Evolutionary conservation across 2,797 vertebrate species (phyloP).

Genomic region (Otolemur crassicaudatus): DNA sequence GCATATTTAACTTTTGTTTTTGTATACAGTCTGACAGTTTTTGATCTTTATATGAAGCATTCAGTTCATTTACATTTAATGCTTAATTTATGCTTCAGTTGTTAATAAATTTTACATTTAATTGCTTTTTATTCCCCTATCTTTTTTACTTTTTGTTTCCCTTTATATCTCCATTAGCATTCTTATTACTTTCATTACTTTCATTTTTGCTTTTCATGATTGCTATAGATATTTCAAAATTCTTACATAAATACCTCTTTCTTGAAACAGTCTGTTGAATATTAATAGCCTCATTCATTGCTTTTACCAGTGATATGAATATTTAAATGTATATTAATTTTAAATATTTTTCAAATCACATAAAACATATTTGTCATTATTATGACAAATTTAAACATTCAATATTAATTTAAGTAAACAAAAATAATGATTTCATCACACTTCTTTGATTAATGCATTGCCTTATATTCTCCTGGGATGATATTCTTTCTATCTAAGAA

Average conservation of each 20-base stretch:
- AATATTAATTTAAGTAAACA: neutral
- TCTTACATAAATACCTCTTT: neutral
- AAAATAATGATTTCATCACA: neutral
- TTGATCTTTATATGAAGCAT: neutral
- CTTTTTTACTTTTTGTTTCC: neutral
- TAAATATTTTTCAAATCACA: neutral
- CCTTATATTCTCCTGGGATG: neutral
- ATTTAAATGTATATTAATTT: neutral
- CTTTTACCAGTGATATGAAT: neutral
- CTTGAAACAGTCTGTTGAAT: neutral
- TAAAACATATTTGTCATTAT: neutral
- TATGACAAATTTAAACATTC: neutral
- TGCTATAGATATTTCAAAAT: neutral
- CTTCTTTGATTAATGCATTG: neutral
- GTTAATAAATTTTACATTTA: neutral
- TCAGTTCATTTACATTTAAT: neutral
- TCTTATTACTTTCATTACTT: neutral
- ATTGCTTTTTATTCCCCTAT: neutral
- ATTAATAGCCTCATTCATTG: neutral
- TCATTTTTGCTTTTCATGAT: neutral
- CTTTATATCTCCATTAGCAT: neutral
- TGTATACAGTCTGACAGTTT: neutral
- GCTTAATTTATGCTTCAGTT: neutral
- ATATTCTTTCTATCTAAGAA: neutral
- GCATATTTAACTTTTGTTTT: neutral